These are phyloP conservation scores for Venturia canescens DNA, from an alignment of 1,140 invertebrate genomes.

Conservation along the genomic window DNA sequence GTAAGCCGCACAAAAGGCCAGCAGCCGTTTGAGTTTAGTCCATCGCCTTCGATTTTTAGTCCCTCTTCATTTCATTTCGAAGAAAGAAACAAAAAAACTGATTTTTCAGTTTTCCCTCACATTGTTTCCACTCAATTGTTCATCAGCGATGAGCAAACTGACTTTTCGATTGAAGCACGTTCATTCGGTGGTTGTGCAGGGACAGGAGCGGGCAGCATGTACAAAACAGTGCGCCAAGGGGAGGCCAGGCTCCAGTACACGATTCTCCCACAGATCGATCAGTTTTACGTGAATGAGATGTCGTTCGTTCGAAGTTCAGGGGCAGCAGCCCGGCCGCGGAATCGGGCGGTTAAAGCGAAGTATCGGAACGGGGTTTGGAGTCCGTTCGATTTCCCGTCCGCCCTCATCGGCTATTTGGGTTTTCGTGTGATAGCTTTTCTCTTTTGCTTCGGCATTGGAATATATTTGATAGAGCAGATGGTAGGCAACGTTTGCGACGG, in stretches of 20 bases:
- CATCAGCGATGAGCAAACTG: too few relatives aligned
- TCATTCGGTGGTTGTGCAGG: slow-evolving; percentile 35
- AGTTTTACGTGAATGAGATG: slow-evolving; percentile 74
- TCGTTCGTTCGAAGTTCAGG: slow-evolving; percentile 44
- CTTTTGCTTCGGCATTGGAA: neutral
- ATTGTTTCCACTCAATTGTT: too few relatives aligned
- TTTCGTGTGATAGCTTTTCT: neutral
- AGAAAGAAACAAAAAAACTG: too few relatives aligned
- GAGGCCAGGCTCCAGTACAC: slow-evolving; percentile 86
- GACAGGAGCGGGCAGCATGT: slow-evolving; percentile 75
- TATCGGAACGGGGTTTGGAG: neutral
- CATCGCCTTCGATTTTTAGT: too few relatives aligned
- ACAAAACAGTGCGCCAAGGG: slow-evolving; percentile 85
- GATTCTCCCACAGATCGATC: slow-evolving; percentile 84
- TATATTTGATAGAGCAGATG: neutral
- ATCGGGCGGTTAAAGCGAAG: neutral
- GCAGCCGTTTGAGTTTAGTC: too few relatives aligned
- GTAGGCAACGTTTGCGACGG: slow-evolving; percentile 49
- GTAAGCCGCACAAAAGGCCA: too few relatives aligned
- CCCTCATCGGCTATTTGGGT: neutral
- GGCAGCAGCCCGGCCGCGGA: slow-evolving; percentile 53
- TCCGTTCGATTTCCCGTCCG: neutral
- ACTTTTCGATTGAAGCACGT: slow-evolving; percentile 23
- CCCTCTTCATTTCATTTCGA: too few relatives aligned
- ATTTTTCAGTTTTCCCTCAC: too few relatives aligned